A percentile compares a stretch with the other conserved stretches of the same genome.
Evolutionary conservation across 2,888 invertebrate species (phyloP).

Genomic region (Microchrysa polita): DNA sequence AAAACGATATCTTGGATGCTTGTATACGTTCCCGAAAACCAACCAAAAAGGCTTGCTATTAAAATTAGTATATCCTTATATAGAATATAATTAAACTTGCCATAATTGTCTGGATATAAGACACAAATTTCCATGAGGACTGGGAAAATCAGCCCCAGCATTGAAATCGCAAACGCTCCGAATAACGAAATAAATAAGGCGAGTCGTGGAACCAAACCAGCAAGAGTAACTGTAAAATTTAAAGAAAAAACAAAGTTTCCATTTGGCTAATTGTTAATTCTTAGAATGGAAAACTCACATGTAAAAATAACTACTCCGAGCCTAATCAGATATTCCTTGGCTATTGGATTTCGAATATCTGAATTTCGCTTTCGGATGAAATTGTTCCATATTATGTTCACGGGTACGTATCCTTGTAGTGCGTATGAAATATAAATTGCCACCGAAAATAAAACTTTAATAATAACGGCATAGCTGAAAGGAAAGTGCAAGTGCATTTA

Average conservation of each 20-base stretch:
- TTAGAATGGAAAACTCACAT: slow-evolving; percentile 66
- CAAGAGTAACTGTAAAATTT: slow-evolving; percentile 72
- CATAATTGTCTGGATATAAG: slow-evolving; percentile 71
- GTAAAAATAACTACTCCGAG: slow-evolving; percentile 69
- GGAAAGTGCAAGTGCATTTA: no score
- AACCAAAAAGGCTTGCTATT: slow-evolving; percentile 70
- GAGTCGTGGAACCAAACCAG: slow-evolving; percentile 75
- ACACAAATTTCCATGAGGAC: slow-evolving; percentile 79
- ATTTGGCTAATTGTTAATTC: no score
- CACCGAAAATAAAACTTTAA: slow-evolving; percentile 71
- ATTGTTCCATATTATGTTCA: slow-evolving; percentile 77
- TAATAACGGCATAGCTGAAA: slow-evolving; percentile 55
- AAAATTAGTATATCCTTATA: slow-evolving; percentile 69
- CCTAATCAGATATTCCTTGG: slow-evolving; percentile 68
- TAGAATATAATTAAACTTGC: slow-evolving; percentile 63
- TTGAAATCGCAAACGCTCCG: slow-evolving; percentile 78
- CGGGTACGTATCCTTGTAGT: slow-evolving; percentile 89
- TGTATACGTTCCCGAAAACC: slow-evolving; percentile 74
- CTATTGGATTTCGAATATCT: slow-evolving; percentile 60
- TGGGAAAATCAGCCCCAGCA: slow-evolving; percentile 78
- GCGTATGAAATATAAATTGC: slow-evolving; percentile 86
- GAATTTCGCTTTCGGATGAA: slow-evolving; percentile 63
- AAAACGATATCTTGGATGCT: slow-evolving; percentile 70
- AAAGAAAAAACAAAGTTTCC: slow-evolving; percentile 49
- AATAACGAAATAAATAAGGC: slow-evolving; percentile 80